Percentiles rank a stretch among this genome's conserved stretches.
These are phyloP conservation scores for Somateria mollissima DNA, from an alignment of 2,797 vertebrate genomes.

Conservation along the genomic window DNA sequence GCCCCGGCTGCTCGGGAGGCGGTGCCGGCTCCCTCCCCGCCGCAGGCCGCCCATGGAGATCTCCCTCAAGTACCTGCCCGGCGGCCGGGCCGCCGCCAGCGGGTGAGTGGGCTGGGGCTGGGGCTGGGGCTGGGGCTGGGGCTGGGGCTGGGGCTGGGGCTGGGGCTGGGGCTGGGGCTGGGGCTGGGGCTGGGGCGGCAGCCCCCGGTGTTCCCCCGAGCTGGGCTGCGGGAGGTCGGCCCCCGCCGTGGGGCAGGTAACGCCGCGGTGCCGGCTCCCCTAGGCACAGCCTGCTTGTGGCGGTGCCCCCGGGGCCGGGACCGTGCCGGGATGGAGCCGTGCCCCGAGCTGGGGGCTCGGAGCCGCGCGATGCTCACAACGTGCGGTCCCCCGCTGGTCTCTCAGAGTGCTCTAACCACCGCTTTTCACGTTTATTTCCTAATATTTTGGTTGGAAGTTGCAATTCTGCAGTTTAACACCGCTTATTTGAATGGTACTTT, in stretches of 20 bases:
- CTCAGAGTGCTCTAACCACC: too few relatives aligned
- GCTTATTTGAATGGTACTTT: neutral
- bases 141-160: neutral
- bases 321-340: too few relatives aligned
- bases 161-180: neutral
- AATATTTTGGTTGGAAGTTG: neutral
- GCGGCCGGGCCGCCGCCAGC: neutral
- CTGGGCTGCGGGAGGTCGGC: too few relatives aligned
- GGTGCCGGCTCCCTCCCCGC: too few relatives aligned
- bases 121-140: neutral
- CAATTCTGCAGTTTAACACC: neutral
- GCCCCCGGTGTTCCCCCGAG: too few relatives aligned
- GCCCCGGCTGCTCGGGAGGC: neutral
- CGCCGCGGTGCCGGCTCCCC: too few relatives aligned
- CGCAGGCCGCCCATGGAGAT: conserved; percentile 7
- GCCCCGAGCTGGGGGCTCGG: neutral
- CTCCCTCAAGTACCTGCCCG: conserved; percentile 39
- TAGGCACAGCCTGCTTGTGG: too few relatives aligned
- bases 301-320: too few relatives aligned
- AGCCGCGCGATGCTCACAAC: neutral
- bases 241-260: too few relatives aligned
- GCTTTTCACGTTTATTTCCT: neutral
- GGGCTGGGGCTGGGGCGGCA: too few relatives aligned
- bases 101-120: conserved; percentile 25
- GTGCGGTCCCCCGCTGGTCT: neutral